These are phyloP conservation scores for Sinocyclocheilus anophthalmus DNA, from an alignment of 2,113 vertebrate genomes.

Conservation along the genomic window DNA sequence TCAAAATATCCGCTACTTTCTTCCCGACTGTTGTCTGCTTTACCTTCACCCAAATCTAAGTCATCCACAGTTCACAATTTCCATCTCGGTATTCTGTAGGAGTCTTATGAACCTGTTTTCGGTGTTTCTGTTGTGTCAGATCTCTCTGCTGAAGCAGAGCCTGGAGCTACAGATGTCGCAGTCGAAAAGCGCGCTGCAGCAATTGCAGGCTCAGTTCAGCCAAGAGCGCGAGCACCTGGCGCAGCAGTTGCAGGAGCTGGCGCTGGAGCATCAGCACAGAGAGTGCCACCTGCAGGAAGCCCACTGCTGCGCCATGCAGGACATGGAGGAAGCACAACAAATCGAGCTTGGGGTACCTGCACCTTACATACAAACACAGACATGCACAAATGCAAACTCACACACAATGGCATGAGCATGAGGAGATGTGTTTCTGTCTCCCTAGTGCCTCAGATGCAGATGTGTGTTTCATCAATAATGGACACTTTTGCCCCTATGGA, in stretches of 20 bases:
- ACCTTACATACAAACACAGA: not conserved
- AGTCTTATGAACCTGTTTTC: not conserved
- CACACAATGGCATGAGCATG: not conserved
- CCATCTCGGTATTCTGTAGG: too few species aligned
- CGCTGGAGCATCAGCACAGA: constrained; percentile 90
- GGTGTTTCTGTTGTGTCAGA: constrained; percentile 72
- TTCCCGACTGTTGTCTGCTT: not conserved
- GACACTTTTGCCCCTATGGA: not conserved
- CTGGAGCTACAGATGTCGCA: constrained; percentile 96
- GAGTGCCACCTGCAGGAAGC: constrained; percentile 91
- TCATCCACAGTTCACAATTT: not conserved
- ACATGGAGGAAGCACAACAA: constrained; percentile 91
- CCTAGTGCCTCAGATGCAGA: not conserved
- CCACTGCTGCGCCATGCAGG: constrained; percentile 90
- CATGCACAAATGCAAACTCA: not conserved
- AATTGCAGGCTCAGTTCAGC: constrained; percentile 93
- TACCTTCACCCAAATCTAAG: not conserved
- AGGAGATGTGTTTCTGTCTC: too few species aligned
- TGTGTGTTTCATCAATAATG: not conserved
- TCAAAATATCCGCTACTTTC: not conserved
- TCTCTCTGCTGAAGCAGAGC: constrained; percentile 96
- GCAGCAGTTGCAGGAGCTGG: constrained; percentile 91
- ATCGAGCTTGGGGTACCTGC: constrained; percentile 85
- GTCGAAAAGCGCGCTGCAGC: constrained; percentile 92
- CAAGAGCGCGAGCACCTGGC: constrained; percentile 91